phyloP scores from a whole-genome alignment of 2,888 invertebrate species.

The Mesorhabditis sp. region DNA sequence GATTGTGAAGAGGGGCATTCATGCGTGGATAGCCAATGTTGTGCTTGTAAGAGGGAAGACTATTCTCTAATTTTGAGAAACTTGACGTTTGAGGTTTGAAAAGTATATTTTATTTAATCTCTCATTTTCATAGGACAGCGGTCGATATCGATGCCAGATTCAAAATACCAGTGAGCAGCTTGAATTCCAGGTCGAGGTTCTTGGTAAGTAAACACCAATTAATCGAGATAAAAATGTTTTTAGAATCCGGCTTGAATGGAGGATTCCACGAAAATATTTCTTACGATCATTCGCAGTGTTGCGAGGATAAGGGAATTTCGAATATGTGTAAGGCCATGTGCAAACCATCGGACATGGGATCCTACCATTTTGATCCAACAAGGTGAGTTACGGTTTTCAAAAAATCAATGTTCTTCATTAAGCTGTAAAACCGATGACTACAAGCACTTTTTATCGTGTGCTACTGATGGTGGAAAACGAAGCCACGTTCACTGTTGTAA shows the following conservation, averaged over 20 bases:
- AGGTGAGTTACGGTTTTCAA: conserved; percentile 22
- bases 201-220: conserved; percentile 29
- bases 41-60: conserved; percentile 43
- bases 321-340: conserved; percentile 78
- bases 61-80: conserved; percentile 51
- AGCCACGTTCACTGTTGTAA: conserved; percentile 57
- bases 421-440: conserved; percentile 54
- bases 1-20: conserved; percentile 27
- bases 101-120: neutral
- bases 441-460: conserved; percentile 53
- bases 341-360: conserved; percentile 55
- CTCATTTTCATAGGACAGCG: conserved; percentile 32
- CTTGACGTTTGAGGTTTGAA: conserved; percentile 37
- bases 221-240: conserved; percentile 12
- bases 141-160: conserved; percentile 50
- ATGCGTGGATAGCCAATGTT: conserved; percentile 41
- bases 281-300: conserved; percentile 67
- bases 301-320: conserved; percentile 76
- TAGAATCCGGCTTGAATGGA: conserved; percentile 49
- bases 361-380: conserved; percentile 54
- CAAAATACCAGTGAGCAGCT: conserved; percentile 44
- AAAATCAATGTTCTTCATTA: conserved; percentile 9
- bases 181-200: conserved; percentile 53
- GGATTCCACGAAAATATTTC: conserved; percentile 54
- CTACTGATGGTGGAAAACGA: conserved; percentile 50